Base-by-base conservation (phyloP, 1,140 invertebrate species). In the Drosophila leontia region DNA sequence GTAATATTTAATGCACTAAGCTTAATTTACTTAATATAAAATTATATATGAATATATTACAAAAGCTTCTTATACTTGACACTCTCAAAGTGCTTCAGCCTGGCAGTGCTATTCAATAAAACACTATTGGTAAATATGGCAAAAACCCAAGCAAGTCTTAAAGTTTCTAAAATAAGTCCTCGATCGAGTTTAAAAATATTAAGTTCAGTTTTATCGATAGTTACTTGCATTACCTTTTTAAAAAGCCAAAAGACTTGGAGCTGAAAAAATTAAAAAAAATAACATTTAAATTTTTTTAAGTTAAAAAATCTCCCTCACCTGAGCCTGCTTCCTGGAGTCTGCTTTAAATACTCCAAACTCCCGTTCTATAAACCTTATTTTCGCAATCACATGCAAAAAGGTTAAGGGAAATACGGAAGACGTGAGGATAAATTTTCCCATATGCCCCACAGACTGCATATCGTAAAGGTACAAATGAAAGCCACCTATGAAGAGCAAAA, bases 51-150 rank as follows among this genome's bases (percentile, higher is more conserved):
- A 15, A 26, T 2, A 13, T 15, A 2, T 3, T 37, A 68, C 23
- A 48, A 39, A 13, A 48, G 8, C 17, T 63, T 63, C 9, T 67
- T 68, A 26, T 37, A 7, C 9, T 61, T 37, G 12, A 39, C 42
- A 48, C 34, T 41, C 29, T 19, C 7, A 15, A 23, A 45, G 15
- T 82, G 80, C 6, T 62, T 13, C 0, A 19, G 1, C 34, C 75
- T 15, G 2, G 53, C 55, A 1, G 48, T 45, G 8, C 37, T 64
- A 35, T 74, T 75, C 2, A 84, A 51, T 35, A 84, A 17, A 15
- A 84, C n/a, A 23, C 77, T 62, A n/a, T 84, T 84, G 0, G 63
- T 47, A 39, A 84, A 84, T 81, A 84, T 84, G 26, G 59, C 32
- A 3, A 48, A 65, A 3, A 74, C 3, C 82, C 82, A 84, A 12